These are phyloP conservation scores for Argyrosomus regius DNA, from an alignment of 2,797 vertebrate species.

Conservation along the genomic window DNA sequence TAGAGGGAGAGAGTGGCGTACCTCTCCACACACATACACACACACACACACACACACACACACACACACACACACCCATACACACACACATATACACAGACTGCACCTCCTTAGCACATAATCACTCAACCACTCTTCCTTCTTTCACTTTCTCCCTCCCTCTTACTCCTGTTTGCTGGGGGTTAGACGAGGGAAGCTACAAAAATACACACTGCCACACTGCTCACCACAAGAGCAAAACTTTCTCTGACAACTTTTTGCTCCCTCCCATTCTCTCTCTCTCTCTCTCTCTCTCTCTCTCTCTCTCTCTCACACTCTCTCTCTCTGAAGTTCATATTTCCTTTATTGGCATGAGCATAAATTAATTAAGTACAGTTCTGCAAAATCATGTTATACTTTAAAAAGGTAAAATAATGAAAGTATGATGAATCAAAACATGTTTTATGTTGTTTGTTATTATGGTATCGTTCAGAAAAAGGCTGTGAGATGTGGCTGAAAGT, in stretches of 20 bases:
- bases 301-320: constrained; percentile 3
- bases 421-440: not conserved
- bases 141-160: constrained; percentile 68
- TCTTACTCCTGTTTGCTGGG: constrained; percentile 68
- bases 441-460: no score
- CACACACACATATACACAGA: constrained; percentile 21
- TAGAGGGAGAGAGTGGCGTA: constrained; percentile 54
- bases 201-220: constrained; percentile 60
- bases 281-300: constrained; percentile 6
- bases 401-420: not conserved
- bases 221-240: constrained; percentile 61
- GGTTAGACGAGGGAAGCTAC: constrained; percentile 72
- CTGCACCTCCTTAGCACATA: constrained; percentile 69
- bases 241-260: constrained; percentile 62
- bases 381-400: not conserved
- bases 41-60: constrained; percentile 21
- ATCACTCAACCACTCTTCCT: constrained; percentile 77
- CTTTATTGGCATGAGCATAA: not conserved
- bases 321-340: constrained; percentile 2
- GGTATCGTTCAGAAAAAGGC: not conserved
- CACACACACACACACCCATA: constrained; percentile 21
- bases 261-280: constrained; percentile 30
- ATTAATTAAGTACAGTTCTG: not conserved
- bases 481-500: not conserved
- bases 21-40: constrained; percentile 27